Base-by-base conservation (phyloP, 2,888 invertebrate genomes). In the Volucella inflata region DNA sequence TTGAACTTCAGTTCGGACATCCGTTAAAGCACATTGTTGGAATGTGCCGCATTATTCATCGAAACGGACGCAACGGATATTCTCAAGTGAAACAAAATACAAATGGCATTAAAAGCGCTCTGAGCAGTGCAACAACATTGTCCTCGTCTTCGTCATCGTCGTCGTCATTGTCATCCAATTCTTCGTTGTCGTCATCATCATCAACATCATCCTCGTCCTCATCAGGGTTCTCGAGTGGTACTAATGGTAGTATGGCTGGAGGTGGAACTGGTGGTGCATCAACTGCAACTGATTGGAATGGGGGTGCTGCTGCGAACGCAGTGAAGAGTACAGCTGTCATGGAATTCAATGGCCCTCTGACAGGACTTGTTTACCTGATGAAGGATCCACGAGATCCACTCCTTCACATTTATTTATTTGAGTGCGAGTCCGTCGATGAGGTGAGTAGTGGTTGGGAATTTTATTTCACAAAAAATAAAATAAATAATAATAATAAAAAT, bases 391-490 rank as follows among this genome's bases (percentile, higher is more conserved):
- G 94, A 89, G 96, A 96, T 89, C 94, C 94, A n/a, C 92, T 96
- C 2, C 94, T 96, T 38, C 95, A 95, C 91, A 96, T 95, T 91
- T 95, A 95, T 91, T 93, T 96, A 72, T 96, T 95, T 91, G 94
- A 94, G 89, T 95, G 96, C 50, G 93, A 94, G 81, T 94, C 95
- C 48, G 93, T 93, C 0, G 92, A 93, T 68, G 95, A 96, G 93
- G 96, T 96, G 91, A 95, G 95, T 94, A 51, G 0, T 40, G 74
- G 83, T 62, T 6, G 44, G 30, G 30, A 30, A 30, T 30, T 30
- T 30, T 30, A 30, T 30, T 30, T 30, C 4, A 30, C 40, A 21
- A 50, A n/a, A 14, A 55, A 17, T 30, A 2, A 44, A 21, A 17
- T 9, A 36, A 38, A 12, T 6, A n/a, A n/a, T 48, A 16, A 50